Evolutionary conservation across 2,888 invertebrate species (phyloP), one percentile per base, ranked within the genome.

Genomic region (Cephus spinipes): DNA sequence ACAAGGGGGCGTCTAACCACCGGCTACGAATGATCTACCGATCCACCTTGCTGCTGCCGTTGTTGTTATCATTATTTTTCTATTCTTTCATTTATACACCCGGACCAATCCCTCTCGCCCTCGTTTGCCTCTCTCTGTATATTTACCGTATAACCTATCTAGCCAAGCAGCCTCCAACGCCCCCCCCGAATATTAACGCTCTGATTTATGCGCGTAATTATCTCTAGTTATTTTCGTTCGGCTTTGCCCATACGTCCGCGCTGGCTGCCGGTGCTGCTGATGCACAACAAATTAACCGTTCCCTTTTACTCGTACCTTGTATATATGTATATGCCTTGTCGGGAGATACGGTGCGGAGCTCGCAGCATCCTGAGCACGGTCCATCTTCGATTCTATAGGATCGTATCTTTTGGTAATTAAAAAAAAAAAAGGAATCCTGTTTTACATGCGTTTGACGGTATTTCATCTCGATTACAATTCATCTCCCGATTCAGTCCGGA

Each of bases 191-290:
- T 91, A 91, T 91, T 90, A 91, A 90, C 88, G 85, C 85, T 84
- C 85, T 91, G 91, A 91, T 91, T 91, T 91, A 91, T 91, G 91
- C 90, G 80, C 86, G 91, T 90, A 91, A 91, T 91, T 91, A 91
- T 91, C 88, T 89, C 87, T 87, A 87, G 90, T 88, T 90, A 89
- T 90, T 90, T 90, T 89, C 88, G 87, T 81, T 83, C 73, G 36
- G 31, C n/a, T 23, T 4, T 73, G 73, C 76, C 69, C 71, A 68
- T 73, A 35, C 73, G 40, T 76, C 75, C 15, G 34, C 68, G 15
- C 40, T 81, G 80, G 84, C 81, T 84, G 86, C 86, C 82, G 87
- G 83, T 86, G 86, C 85, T 80, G 88, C 86, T 86, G 87, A 87
- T 88, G 85, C 86, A 78, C 85, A 84, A 86, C 88, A 87, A 88